Evolutionary conservation across 2,888 invertebrate species (phyloP).

Genomic region (Scaptomyza tumidula): DNA sequence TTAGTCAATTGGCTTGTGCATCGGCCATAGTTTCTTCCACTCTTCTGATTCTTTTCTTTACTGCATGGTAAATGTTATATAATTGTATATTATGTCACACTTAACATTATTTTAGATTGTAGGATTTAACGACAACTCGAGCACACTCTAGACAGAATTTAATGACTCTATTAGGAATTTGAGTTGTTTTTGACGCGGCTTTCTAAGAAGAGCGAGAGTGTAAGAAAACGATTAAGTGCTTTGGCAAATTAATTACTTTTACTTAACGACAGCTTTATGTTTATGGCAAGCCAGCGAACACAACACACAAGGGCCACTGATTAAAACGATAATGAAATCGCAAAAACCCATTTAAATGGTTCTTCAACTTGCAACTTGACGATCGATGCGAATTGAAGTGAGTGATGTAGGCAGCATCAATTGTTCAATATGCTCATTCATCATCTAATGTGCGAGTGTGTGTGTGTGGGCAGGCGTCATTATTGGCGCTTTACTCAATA

Average conservation of each 20-base stretch:
- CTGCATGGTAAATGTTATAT: too few relatives aligned
- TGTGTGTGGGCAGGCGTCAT: slow-evolving; percentile 42
- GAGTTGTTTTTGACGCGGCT: slow-evolving; percentile 1
- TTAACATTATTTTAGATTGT: not conserved
- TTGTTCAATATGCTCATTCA: slow-evolving; percentile 35
- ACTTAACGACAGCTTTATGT: slow-evolving; percentile 55
- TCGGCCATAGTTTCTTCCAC: too few relatives aligned
- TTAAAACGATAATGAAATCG: slow-evolving; percentile 52
- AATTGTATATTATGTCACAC: not conserved
- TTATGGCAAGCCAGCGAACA: slow-evolving; percentile 27
- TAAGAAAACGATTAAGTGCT: slow-evolving; percentile 23
- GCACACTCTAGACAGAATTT: slow-evolving; percentile 6
- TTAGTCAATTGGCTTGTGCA: too few relatives aligned
- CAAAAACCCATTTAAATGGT: slow-evolving; percentile 46
- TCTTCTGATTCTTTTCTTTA: too few relatives aligned
- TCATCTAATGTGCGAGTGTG: slow-evolving; percentile 7
- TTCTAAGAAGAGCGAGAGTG: not conserved
- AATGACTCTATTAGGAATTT: slow-evolving; percentile 5
- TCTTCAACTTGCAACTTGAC: slow-evolving; percentile 1
- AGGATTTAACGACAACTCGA: not conserved
- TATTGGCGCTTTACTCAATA: slow-evolving; percentile 53
- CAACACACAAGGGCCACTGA: slow-evolving; percentile 24
- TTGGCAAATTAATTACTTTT: slow-evolving; percentile 55
- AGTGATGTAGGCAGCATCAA: slow-evolving; percentile 9
- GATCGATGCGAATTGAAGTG: not conserved